phyloP scores from a whole-genome alignment of 2,888 invertebrate genomes.

The Flexamia atlantica region DNA sequence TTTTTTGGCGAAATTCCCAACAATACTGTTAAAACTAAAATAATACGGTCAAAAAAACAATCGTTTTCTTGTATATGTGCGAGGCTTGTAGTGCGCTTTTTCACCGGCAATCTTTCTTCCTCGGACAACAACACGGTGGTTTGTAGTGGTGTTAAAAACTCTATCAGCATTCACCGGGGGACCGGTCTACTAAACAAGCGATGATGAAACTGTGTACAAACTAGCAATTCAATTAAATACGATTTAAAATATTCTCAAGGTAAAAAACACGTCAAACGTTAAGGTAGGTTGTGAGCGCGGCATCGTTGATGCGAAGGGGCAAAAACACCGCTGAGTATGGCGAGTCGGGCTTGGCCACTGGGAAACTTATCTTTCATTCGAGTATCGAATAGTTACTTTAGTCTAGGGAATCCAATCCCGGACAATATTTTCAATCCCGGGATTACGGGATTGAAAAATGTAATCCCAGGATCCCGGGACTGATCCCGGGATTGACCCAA shows the following conservation, averaged over 20 bases:
- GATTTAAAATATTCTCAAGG: slow-evolving; percentile 58
- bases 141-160: slow-evolving; percentile 55
- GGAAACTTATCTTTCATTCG: too few relatives aligned
- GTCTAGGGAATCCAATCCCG: too few relatives aligned
- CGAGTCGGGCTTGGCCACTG: neutral
- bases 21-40: neutral
- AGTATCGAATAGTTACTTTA: too few relatives aligned
- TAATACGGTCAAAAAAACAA: neutral
- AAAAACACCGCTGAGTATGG: slow-evolving; percentile 22
- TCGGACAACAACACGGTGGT: neutral
- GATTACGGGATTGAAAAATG: too few relatives aligned
- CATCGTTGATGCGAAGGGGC: slow-evolving; percentile 19
- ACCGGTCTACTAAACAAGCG: slow-evolving; percentile 34
- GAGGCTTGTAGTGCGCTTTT: slow-evolving; percentile 30
- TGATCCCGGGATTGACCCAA: too few relatives aligned
- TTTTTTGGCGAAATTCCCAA: too few relatives aligned
- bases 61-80: neutral
- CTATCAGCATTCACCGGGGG: slow-evolving; percentile 36
- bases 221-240: slow-evolving; percentile 63
- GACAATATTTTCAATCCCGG: too few relatives aligned
- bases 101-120: slow-evolving; percentile 20
- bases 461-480: too few relatives aligned
- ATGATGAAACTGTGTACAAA: slow-evolving; percentile 58
- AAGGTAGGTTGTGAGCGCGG: slow-evolving; percentile 28
- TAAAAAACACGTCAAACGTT: slow-evolving; percentile 49